Evolutionary conservation across 2,113 vertebrate species (phyloP).

Genomic region (Xyrauchen texanus): DNA sequence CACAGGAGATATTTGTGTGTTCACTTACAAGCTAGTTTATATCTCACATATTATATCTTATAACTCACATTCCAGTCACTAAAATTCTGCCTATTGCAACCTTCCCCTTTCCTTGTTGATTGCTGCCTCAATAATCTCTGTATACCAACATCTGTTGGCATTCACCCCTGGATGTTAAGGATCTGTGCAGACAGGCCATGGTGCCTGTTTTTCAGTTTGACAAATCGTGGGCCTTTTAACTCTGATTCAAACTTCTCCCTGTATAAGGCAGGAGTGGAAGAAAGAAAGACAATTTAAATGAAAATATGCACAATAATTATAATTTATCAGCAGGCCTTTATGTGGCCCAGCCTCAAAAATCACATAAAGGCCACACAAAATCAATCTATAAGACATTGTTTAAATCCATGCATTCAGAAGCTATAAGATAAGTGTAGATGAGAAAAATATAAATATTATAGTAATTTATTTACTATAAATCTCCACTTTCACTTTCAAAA

Average conservation of each 20-base stretch:
- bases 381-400: too few species aligned
- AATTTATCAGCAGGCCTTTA: not conserved
- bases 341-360: not conserved
- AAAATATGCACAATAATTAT: not conserved
- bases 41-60: too few species aligned
- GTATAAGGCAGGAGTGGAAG: constrained; percentile 67
- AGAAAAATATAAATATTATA: too few species aligned
- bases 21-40: constrained; percentile 54
- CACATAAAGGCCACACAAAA: too few species aligned
- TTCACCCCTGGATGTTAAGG: constrained; percentile 93
- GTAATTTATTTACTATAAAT: too few species aligned
- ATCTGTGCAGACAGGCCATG: constrained; percentile 96
- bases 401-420: too few species aligned
- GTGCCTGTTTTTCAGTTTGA: constrained; percentile 99
- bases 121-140: constrained; percentile 24
- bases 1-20: constrained; percentile 54
- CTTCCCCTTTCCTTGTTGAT: constrained; percentile 48
- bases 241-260: constrained; percentile 99
- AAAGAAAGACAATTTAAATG: constrained; percentile 33
- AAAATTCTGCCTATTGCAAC: constrained; percentile 48
- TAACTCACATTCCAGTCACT: constrained; percentile 66
- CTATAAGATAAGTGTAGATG: too few species aligned
- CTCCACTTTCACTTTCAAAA: too few species aligned
- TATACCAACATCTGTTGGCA: constrained; percentile 19
- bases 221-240: constrained; percentile 96